These are phyloP conservation scores for Arenaria interpres DNA, from an alignment of 2,113 vertebrate species.

Conservation along the genomic window DNA sequence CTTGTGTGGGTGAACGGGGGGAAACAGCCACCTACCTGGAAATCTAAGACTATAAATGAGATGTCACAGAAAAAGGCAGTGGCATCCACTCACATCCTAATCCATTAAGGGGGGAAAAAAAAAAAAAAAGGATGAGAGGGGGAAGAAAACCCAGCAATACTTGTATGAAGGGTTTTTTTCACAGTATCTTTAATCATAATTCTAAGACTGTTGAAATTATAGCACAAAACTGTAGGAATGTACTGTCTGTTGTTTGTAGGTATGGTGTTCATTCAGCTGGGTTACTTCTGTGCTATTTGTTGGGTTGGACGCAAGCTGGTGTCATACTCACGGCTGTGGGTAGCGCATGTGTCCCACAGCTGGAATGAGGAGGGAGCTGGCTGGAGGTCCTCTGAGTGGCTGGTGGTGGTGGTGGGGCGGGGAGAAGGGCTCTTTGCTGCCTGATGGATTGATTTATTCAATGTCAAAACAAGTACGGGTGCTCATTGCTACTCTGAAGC, in stretches of 20 bases:
- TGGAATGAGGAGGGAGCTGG: background rate
- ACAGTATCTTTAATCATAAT: background rate
- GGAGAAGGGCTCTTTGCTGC: background rate
- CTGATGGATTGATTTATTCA: background rate
- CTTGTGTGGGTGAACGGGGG: slow-evolving; percentile 15
- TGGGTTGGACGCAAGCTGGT: background rate
- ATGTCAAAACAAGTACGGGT: background rate
- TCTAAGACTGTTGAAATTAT: background rate
- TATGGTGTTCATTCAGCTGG: background rate
- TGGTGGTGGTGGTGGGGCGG: background rate
- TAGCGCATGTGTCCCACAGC: accelerated
- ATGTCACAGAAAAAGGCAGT: background rate
- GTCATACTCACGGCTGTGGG: accelerated
- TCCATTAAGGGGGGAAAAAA: background rate
- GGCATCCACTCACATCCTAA: background rate
- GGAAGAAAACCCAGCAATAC: background rate
- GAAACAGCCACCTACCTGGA: slow-evolving; percentile 52
- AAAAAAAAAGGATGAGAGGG: background rate
- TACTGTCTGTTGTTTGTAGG: background rate
- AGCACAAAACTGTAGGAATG: background rate
- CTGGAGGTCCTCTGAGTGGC: background rate
- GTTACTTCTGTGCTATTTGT: background rate
- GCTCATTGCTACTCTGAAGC: background rate
- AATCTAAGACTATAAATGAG: slow-evolving; percentile 23
- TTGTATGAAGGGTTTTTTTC: background rate